Base-by-base conservation (phyloP, 1,140 invertebrate genomes). In the Eupeodes corollae region DNA sequence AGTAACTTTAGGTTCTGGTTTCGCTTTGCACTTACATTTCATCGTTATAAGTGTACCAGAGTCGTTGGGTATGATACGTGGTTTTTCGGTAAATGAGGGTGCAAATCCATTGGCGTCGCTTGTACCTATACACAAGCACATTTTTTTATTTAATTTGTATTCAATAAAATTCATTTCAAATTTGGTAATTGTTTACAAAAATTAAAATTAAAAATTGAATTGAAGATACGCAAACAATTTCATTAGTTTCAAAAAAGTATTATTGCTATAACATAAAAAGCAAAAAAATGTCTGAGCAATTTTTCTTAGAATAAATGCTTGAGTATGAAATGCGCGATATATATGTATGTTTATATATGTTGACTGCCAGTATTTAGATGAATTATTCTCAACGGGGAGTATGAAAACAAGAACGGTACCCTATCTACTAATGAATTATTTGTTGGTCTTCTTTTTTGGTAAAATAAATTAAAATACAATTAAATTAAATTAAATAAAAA, bases 31-130 rank as follows among this genome's bases (percentile, higher is more conserved):
- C 58, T 88, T 87, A 72, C 90, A 94, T 70, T 90, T 88, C 91
- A 97, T 92, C 37, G 90, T 88, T 59, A 97, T 96, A 43, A 95
- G 76, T 51, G 90, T 92, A 46, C 90, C 90, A 63, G 83, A 88
- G 70, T 96, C 92, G 71, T 98, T 97, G 57, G 95, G 91, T 74
- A 96, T 92, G 67, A 98, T 98, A 71, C 86, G 82, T 37, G 95
- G 94, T 75, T 97, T 96, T 67, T 95, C 94, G 59, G 92, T 79
- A 70, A 98, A 95, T 39, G 88, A 90, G 42, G 95, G 95, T 51
- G 91, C 87, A 70, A 89, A 88, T 57, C 89, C 88, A 58, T 84
- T 85, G 53, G 82, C 81, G 70, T 88, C 87, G 72, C 88, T 87
- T 69, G 86, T 86, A 79, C 86, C 88, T 88, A 78, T 67, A 26